A percentile compares a stretch with the other conserved stretches of the same genome.
Conservation (phyloP, 2,888 invertebrate genomes). For the Lochmaea capreae region DNA sequence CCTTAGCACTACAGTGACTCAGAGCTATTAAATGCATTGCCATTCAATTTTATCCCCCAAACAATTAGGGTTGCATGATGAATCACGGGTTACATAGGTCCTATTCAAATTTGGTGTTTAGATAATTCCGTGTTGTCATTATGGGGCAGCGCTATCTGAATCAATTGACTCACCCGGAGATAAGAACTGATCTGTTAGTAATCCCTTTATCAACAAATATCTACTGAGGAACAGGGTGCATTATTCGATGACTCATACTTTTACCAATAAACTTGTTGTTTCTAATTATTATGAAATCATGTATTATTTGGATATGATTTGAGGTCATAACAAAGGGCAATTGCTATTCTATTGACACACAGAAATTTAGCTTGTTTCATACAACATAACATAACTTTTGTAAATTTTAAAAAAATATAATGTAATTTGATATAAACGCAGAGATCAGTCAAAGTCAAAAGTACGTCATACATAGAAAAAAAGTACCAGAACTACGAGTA, state of each 20-base stretch:
- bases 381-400: too few species aligned
- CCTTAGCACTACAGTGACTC: constrained; percentile 38
- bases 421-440: too few species aligned
- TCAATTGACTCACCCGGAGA: constrained; percentile 38
- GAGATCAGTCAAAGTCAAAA: too few species aligned
- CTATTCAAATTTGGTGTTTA: constrained; percentile 45
- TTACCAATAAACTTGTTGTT: not conserved
- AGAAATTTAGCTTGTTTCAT: too few species aligned
- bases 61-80: constrained; percentile 42
- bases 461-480: too few species aligned
- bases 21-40: constrained; percentile 40
- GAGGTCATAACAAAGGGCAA: too few species aligned
- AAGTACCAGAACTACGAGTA: too few species aligned
- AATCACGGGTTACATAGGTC: constrained; percentile 43
- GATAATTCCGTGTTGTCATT: constrained; percentile 40
- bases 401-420: too few species aligned
- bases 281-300: not conserved
- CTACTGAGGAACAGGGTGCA: not conserved
- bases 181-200: constrained; percentile 27
- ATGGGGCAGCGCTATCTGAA: constrained; percentile 26
- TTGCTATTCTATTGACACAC: too few species aligned
- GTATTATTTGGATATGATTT: not conserved
- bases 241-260: not conserved
- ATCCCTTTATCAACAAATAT: constrained; percentile 6
- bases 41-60: constrained; percentile 44